These are phyloP conservation scores for Yponomeuta evonymella DNA, from an alignment of 2,888 invertebrate genomes.

Conservation along the genomic window DNA sequence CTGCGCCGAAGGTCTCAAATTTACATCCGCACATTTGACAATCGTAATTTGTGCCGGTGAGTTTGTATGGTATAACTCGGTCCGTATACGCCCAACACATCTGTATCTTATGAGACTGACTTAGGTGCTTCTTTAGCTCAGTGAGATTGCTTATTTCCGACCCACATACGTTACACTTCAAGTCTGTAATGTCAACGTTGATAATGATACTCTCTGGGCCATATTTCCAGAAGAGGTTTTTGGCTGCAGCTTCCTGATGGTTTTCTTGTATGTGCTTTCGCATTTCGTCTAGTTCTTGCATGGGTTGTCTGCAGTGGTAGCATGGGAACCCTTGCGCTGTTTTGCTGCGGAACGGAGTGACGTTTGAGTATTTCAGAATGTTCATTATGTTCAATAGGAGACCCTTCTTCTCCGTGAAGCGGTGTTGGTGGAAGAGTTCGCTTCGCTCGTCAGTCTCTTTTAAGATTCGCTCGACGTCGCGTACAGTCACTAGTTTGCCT, in stretches of 20 bases:
- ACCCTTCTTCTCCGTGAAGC: conserved; percentile 27
- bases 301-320: conserved; percentile 33
- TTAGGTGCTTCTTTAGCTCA: conserved; percentile 32
- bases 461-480: conserved; percentile 34
- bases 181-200: conserved; percentile 35
- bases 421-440: neutral
- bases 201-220: conserved; percentile 33
- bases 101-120: conserved; percentile 28
- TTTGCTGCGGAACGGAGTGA: conserved; percentile 37
- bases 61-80: conserved; percentile 36
- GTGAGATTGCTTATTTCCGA: conserved; percentile 25
- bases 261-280: conserved; percentile 26
- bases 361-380: conserved; percentile 33
- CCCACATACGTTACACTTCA: conserved; percentile 35
- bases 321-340: conserved; percentile 35
- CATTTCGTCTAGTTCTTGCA: conserved; percentile 27
- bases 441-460: conserved; percentile 22
- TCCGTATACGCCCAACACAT: conserved; percentile 31
- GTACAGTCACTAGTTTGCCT: conserved; percentile 40
- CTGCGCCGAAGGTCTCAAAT: conserved; percentile 27
- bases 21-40: conserved; percentile 30
- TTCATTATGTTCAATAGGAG: conserved; percentile 32
- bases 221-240: conserved; percentile 27
- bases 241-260: conserved; percentile 25
- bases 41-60: conserved; percentile 26